Conservation (phyloP, 2,797 vertebrate genomes). For the Meriones psammophilus region DNA sequence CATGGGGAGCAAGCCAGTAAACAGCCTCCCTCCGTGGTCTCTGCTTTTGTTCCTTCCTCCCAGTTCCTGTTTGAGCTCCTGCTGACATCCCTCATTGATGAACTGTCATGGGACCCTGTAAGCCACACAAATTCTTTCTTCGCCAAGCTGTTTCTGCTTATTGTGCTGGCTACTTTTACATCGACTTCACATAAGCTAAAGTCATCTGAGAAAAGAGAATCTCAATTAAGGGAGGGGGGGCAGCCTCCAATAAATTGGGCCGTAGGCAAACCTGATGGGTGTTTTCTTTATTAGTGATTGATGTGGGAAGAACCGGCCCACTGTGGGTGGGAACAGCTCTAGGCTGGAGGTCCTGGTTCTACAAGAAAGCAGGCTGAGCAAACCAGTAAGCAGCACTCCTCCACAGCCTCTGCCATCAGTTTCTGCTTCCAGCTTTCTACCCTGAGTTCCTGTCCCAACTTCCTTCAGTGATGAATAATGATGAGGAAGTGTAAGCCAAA, state of each 20-base stretch:
- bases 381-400: background rate
- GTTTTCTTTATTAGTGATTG: background rate
- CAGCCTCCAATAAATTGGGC: background rate
- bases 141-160: background rate
- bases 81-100: background rate
- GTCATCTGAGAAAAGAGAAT: background rate
- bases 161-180: background rate
- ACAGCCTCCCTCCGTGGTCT: background rate
- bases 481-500: background rate
- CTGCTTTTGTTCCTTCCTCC: background rate
- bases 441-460: background rate
- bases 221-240: background rate
- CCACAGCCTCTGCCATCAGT: background rate
- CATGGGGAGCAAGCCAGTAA: background rate
- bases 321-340: background rate
- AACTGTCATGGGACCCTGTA: background rate
- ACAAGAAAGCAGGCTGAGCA: background rate
- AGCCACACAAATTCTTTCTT: background rate
- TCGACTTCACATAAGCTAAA: background rate
- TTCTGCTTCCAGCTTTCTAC: background rate
- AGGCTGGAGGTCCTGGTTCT: background rate
- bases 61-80: background rate
- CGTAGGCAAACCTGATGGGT: background rate
- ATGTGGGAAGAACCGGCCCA: background rate
- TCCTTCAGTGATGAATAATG: background rate